phyloP scores from a whole-genome alignment of 2,797 vertebrate species.

The Cuniculus paca region DNA sequence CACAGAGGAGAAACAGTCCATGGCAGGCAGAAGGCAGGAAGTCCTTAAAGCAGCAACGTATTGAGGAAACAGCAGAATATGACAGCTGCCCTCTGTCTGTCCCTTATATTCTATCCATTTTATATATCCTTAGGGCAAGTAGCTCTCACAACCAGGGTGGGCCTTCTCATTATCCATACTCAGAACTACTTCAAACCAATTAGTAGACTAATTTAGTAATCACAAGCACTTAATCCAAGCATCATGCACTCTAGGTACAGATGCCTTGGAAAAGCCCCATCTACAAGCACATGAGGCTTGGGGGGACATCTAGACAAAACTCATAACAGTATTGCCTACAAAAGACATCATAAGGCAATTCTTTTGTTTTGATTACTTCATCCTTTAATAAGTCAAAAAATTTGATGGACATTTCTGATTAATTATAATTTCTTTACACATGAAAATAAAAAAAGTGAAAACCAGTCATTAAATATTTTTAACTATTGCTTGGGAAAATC shows the following conservation, averaged over 20 bases:
- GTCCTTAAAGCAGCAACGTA: neutral
- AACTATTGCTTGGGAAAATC: neutral
- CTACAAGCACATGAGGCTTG: neutral
- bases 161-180: neutral
- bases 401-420: neutral
- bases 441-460: neutral
- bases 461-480: neutral
- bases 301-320: neutral
- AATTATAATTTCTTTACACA: neutral
- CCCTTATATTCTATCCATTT: neutral
- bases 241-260: neutral
- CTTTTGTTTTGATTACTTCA: neutral
- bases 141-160: neutral
- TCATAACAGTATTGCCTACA: neutral
- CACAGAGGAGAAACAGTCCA: no score
- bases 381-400: neutral
- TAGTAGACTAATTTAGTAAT: neutral
- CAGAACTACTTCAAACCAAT: neutral
- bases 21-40: neutral
- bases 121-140: neutral
- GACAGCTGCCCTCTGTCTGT: neutral
- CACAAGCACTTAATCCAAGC: neutral
- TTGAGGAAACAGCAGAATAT: neutral
- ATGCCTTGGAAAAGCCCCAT: neutral
- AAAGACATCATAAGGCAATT: neutral